Evolutionary conservation across 2,113 vertebrate genomes (phyloP), one percentile per base, ranked within the genome.

Genomic region (Piliocolobus tephrosceles): DNA sequence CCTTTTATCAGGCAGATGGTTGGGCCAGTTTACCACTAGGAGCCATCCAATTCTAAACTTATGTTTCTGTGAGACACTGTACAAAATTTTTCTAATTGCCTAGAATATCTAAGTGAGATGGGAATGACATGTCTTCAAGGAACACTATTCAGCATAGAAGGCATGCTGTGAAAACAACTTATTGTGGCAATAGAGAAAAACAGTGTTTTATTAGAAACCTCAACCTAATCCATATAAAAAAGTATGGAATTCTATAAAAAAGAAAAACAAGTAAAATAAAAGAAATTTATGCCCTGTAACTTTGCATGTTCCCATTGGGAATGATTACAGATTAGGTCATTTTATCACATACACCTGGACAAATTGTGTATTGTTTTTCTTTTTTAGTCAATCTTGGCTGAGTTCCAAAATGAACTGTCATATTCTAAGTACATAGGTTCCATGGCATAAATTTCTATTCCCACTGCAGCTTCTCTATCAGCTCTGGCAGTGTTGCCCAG

Each of bases 241-340:
- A 93, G n/a, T 25, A 90, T 23, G 32, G 25, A 92, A 90, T 73
- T 96, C 43, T 45, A 50, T 80, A 73, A n/a, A 76, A 84, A 88
- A 50, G 68, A 64, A 95, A 96, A 96, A 73, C 20, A 61, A 55
- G 61, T 57, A 73, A 89, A 97, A 66, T 73, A 75, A 93, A 87
- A 95, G n/a, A 94, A 92, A 82, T 64, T 0, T 68, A 18, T 73
- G 38, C 66, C 70, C 66, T 27, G 12, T 80, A 72, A 83, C 88
- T 85, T 18, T 50, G 85, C 80, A 80, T 70, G 45, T 45, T 95
- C 52, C 95, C 72, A 88, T 92, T 78, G 78, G 50, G 80, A n/a
- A 72, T 82, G 76, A 57, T 82, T 97, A 88, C 85, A 66, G 84
- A 90, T 86, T 90, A 88, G 45, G 73, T 45, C 66, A 52, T 94